These are phyloP conservation scores for Bubalus kerabau DNA, from an alignment of 2,113 vertebrate species.

Conservation along the genomic window DNA sequence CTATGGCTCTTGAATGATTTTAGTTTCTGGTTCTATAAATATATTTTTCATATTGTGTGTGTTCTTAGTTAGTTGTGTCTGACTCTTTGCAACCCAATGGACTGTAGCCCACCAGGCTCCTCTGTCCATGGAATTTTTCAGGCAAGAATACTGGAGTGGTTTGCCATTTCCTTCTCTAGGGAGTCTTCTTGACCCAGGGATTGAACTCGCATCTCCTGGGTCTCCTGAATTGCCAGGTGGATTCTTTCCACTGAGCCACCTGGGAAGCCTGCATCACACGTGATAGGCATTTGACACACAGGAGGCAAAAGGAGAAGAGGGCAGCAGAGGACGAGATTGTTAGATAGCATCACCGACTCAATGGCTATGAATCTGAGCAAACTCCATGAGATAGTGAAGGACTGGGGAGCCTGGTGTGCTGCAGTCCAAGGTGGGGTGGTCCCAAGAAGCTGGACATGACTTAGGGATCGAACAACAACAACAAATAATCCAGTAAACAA, in stretches of 20 bases:
- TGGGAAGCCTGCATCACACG: neutral
- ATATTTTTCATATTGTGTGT: neutral
- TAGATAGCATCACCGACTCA: neutral
- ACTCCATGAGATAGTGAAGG: neutral
- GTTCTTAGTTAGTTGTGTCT: neutral
- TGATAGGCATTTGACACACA: neutral
- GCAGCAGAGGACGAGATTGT: neutral
- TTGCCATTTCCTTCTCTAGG: neutral
- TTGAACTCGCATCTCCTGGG: neutral
- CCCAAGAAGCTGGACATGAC: neutral
- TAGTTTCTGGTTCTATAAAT: neutral
- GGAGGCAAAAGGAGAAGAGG: neutral
- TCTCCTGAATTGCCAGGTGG: neutral
- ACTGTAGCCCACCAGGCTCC: neutral
- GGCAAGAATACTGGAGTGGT: neutral
- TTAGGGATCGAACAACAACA: neutral
- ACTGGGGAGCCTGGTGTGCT: neutral
- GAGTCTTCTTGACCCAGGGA: neutral
- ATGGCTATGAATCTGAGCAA: neutral
- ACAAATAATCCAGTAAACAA: neutral
- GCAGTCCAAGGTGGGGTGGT: rapidly evolving
- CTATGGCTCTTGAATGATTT: neutral
- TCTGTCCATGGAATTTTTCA: neutral
- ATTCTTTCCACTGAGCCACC: neutral
- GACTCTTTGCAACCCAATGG: neutral